Evolutionary conservation across 2,888 invertebrate genomes (phyloP).

Genomic region (Temnothorax unifasciatus): DNA sequence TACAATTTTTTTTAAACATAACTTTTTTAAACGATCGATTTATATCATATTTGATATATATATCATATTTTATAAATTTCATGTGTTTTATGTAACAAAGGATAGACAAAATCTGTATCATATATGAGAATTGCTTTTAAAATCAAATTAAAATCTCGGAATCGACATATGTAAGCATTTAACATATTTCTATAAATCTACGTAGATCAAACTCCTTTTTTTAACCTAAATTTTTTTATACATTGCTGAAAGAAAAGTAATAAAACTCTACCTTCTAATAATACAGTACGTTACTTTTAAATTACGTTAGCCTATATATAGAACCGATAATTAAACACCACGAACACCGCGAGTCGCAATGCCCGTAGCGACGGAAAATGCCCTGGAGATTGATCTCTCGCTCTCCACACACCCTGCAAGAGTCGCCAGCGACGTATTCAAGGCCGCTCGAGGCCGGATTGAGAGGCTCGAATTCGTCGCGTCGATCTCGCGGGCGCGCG

Average conservation of each 20-base stretch:
- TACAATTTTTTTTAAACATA: background rate
- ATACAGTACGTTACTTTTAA: background rate
- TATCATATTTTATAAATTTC: background rate
- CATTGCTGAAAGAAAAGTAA: background rate
- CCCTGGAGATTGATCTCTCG: constrained; percentile 58
- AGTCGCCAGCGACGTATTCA: constrained; percentile 68
- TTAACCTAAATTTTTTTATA: background rate
- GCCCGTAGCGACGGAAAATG: constrained; percentile 36
- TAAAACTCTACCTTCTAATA: background rate
- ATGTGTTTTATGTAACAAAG: background rate
- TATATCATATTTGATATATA: background rate
- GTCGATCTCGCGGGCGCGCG: constrained; percentile 67
- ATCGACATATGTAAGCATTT: background rate
- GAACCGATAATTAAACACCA: constrained; percentile 10
- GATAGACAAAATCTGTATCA: background rate
- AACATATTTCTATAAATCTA: background rate
- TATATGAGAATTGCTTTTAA: background rate
- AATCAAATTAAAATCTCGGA: background rate
- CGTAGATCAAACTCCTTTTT: background rate
- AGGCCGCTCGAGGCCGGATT: constrained; percentile 81
- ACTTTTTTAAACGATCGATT: too few relatives aligned
- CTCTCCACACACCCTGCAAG: constrained; percentile 37
- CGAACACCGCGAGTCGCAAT: background rate
- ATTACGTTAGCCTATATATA: background rate
- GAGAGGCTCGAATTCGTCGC: constrained; percentile 74